Conservation (phyloP, 1,140 invertebrate genomes). For the Pemphigus obesinymphae region DNA sequence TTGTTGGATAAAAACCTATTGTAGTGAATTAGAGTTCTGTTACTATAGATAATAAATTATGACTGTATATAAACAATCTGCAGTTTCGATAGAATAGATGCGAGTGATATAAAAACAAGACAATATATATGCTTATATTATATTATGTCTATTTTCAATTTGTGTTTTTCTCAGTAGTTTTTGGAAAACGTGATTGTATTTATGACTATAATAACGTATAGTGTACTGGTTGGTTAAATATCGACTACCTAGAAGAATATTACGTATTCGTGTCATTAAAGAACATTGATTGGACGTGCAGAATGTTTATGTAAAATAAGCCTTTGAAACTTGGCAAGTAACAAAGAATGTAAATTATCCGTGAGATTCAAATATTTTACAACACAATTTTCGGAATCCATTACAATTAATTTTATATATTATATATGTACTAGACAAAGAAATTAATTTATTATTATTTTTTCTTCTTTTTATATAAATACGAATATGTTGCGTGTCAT, state of each 20-base stretch:
- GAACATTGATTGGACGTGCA: not conserved
- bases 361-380: slow-evolving; percentile 16
- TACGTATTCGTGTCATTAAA: not conserved
- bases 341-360: not conserved
- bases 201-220: not conserved
- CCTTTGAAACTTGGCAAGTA: not conserved
- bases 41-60: not conserved
- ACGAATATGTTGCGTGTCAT: not conserved
- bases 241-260: not conserved
- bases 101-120: not conserved
- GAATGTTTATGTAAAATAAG: not conserved
- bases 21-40: no score
- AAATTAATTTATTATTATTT: not conserved
- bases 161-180: not conserved
- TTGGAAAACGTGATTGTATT: not conserved
- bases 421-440: not conserved
- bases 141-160: not conserved
- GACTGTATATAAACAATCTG: not conserved
- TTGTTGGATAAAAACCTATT: no score
- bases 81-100: no score
- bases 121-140: no score
- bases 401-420: not conserved
- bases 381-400: slow-evolving; percentile 2
- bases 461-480: no score
- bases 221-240: not conserved